phyloP scores from a whole-genome alignment of 2,797 vertebrate species.

The Vireo griseus region DNA sequence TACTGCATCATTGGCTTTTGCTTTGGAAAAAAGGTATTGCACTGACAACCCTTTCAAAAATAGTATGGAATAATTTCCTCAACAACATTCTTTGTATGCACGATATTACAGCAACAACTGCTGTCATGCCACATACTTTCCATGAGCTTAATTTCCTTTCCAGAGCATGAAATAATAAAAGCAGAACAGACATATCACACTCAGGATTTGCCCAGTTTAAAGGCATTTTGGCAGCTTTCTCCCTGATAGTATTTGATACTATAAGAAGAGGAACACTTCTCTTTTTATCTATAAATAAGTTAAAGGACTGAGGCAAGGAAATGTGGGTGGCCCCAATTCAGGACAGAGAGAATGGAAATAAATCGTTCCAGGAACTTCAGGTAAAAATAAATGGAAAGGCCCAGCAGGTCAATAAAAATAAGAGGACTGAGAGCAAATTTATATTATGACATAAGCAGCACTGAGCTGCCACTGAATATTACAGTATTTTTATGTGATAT shows the following conservation, averaged over 20 bases:
- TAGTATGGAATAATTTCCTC: slow-evolving; percentile 69
- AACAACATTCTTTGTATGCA: slow-evolving; percentile 55
- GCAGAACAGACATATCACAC: background rate
- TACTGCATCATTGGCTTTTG: slow-evolving; percentile 19
- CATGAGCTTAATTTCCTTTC: slow-evolving; percentile 65
- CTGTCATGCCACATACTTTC: slow-evolving; percentile 21
- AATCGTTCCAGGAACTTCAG: background rate
- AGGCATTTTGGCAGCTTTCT: background rate
- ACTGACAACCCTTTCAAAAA: slow-evolving; percentile 60
- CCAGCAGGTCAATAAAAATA: background rate
- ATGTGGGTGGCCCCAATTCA: background rate
- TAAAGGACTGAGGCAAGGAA: background rate
- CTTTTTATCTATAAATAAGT: background rate
- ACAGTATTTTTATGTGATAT: background rate
- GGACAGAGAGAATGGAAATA: background rate
- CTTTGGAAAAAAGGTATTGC: background rate
- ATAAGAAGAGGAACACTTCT: background rate
- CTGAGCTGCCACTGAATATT: background rate
- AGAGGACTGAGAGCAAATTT: background rate
- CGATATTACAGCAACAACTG: slow-evolving; percentile 48
- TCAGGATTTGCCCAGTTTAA: background rate
- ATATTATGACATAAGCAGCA: background rate
- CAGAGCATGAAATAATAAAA: slow-evolving; percentile 29
- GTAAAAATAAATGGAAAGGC: background rate
- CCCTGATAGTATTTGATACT: background rate